phyloP scores from a whole-genome alignment of 2,113 vertebrate species.

The Eulacestoma nigropectus region DNA sequence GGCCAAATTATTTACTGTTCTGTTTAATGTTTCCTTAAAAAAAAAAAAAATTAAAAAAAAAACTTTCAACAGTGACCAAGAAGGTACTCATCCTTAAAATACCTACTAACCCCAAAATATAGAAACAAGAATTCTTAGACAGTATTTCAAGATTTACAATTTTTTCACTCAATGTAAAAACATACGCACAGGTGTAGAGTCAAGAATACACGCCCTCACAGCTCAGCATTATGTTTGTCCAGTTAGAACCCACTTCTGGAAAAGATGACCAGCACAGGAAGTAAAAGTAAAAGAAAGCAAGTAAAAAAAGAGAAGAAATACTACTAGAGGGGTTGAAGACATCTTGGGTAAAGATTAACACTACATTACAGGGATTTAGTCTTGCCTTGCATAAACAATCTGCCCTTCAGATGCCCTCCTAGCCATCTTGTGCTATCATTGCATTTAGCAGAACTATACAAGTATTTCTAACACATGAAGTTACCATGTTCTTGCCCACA shows the following conservation, averaged over 20 bases:
- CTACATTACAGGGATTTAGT: neutral
- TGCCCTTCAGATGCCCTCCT: neutral
- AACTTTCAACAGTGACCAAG: neutral
- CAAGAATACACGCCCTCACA: neutral
- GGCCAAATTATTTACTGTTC: neutral
- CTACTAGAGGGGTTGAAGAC: neutral
- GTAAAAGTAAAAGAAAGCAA: neutral
- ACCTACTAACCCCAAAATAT: neutral
- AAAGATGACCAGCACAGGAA: neutral
- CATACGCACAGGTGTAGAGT: neutral
- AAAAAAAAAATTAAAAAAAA: neutral
- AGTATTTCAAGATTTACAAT: neutral
- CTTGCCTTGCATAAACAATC: neutral
- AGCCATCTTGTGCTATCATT: fast-evolving
- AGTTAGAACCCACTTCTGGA: neutral
- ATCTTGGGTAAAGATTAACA: neutral
- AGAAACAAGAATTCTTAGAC: neutral
- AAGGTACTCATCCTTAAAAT: neutral
- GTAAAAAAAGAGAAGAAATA: neutral
- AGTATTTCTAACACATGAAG: neutral
- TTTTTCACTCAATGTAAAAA: neutral
- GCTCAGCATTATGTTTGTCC: neutral
- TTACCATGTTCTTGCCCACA: neutral
- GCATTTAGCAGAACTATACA: neutral
- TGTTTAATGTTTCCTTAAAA: neutral